A percentile compares a stretch with the other conserved stretches of the same genome.
phyloP scores from a whole-genome alignment of 2,888 invertebrate species.

The Dendrolimus houi region DNA sequence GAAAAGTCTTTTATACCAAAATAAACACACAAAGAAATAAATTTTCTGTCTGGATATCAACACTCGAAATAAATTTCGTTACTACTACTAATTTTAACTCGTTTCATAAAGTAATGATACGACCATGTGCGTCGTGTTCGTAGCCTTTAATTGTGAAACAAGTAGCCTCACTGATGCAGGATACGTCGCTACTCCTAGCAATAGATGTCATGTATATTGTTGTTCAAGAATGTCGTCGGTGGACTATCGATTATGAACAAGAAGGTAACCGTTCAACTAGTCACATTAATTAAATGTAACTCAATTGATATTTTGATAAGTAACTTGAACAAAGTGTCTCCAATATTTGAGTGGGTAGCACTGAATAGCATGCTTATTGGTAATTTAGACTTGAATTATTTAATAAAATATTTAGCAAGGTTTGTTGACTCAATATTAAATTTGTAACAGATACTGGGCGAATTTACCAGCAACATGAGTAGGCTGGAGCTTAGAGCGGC shows the following conservation, averaged over 20 bases:
- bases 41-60: too few relatives aligned
- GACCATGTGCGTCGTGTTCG: too few relatives aligned
- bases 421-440: too few relatives aligned
- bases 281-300: background rate
- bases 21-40: too few relatives aligned
- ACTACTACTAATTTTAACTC: too few relatives aligned
- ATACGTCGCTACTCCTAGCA: background rate
- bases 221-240: background rate
- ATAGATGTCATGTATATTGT: background rate
- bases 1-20: too few relatives aligned
- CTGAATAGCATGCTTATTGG: background rate
- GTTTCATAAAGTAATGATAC: too few relatives aligned
- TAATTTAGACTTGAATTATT: background rate
- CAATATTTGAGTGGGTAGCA: background rate
- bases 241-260: background rate
- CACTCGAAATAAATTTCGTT: too few relatives aligned
- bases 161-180: background rate
- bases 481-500: too few relatives aligned
- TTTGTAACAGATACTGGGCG: too few relatives aligned
- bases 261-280: background rate
- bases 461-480: too few relatives aligned
- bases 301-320: background rate
- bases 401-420: too few relatives aligned
- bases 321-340: background rate
- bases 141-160: background rate